Base-by-base conservation (phyloP, 2,797 vertebrate species). In the Bufotes viridis region DNA sequence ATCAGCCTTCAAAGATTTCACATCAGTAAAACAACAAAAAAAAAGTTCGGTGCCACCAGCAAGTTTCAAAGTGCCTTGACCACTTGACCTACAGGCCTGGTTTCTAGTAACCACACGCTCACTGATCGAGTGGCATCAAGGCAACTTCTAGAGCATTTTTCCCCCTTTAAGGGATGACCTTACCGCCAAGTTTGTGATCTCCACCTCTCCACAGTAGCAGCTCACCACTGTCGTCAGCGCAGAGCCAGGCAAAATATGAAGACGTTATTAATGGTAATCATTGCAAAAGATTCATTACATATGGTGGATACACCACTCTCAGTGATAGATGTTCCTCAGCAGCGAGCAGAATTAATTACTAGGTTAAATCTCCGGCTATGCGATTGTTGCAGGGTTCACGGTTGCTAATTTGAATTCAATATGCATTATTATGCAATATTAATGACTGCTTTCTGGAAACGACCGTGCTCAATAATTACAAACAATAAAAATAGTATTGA, bases 381-480 rank as follows among this genome's bases (percentile, higher is more conserved):
- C 81, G 90, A 92, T 29, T 90, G 89, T 87, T 91, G 89, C 75
- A 91, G 91, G 90, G 91, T 80, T 89, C 91, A 91, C 90, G 90
- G 87, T 83, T 79, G 83, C 90, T 93, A 92, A 93, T 92, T 92
- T 78, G 90, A 93, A 90, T 89, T 93, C 92, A 92, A 93, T 90
- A 92, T 87, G 86, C 72, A 90, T 92, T 92, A 93, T 93, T 92
- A 93, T 86, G 89, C 92, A 91, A 93, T 91, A 92, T 93, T 93
- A 91, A 91, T 92, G 69, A 91, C 81, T 84, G 81, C 86, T 93
- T 90, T 91, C 92, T 92, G 84, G 89, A 92, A 93, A 92, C 90
- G 91, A 91, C 88, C 89, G 75, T 29, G 65, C 90, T 91, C 91
- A 92, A 91, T 92, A 93, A 88, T 90, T 91, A 90, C 90, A 91